Evolutionary conservation across 1,140 invertebrate genomes (phyloP), one percentile per base, ranked within the genome.

Genomic region (Zaprionus vittiger): DNA sequence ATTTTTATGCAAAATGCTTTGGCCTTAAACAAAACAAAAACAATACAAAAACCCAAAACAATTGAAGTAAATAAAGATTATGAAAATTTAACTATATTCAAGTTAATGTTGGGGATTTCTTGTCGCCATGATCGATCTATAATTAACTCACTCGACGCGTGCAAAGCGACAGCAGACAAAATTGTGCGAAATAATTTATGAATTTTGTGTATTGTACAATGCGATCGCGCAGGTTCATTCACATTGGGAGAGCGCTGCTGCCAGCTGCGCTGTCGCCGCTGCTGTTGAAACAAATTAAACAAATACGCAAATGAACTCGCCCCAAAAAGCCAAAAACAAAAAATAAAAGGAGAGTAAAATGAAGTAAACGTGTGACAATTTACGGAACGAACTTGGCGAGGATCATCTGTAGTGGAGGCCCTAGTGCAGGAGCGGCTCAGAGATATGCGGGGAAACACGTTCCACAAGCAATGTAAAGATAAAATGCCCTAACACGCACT

Each of bases 1-100:
- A 91, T 90, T 91, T 91, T 91, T 91, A 90, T 90, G 90, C 91
- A 90, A 90, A 91, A 86, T 74, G 90, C 90, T 91, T 91, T 90
- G 90, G 90, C 90, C 91, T 91, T 86, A 77, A 74, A 44, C 68
- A 68, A 62, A 69, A 59, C 41, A 37, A 28, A 56, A 63, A 15
- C 7, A 78, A 75, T 9, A 66, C 38, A 52, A 47, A 49, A 52
- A 79, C 75, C 37, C 76, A 73, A 65, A 70, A 59, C 28, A 68
- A 79, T 66, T 57, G 65, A 73, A 67, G 55, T 59, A 9, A 65
- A 63, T 41, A 47, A 64, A 76, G 81, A 77, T 82, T 68, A 83
- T 87, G 28, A 60, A 37, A 56, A 55, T 31, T 55, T 41, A 47
- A 59, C 56, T 59, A 20, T 57, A 14, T 22, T 59, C n/a, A 12